These are phyloP conservation scores for Gambusia holbrooki DNA, from an alignment of 2,113 vertebrate genomes.

Conservation along the genomic window DNA sequence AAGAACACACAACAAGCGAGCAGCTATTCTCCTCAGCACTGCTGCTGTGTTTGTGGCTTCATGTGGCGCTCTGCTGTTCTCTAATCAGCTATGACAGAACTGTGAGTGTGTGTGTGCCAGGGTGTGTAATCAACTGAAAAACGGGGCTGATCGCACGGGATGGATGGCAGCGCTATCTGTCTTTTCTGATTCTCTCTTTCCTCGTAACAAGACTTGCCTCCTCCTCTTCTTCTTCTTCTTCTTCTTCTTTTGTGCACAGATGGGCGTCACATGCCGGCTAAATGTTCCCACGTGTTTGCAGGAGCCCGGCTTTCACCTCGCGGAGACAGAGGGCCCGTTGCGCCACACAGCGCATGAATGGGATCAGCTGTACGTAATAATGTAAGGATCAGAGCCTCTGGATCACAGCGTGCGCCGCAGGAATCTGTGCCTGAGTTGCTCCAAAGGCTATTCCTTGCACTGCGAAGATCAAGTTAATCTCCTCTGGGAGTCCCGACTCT, in stretches of 20 bases:
- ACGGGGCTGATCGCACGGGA: constrained; percentile 37
- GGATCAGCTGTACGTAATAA: constrained; percentile 53
- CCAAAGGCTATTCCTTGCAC: constrained; percentile 40
- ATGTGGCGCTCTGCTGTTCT: constrained; percentile 45
- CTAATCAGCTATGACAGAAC: constrained; percentile 68
- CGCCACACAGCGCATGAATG: constrained; percentile 63
- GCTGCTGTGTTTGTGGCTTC: constrained; percentile 45
- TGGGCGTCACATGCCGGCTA: background rate
- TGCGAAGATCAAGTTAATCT: constrained; percentile 59
- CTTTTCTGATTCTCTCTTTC: background rate
- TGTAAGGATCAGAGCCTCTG: constrained; percentile 40
- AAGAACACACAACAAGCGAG: constrained; percentile 29
- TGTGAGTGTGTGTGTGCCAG: constrained; percentile 43
- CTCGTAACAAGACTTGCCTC: background rate
- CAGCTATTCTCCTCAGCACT: constrained; percentile 28
- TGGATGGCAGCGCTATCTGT: constrained; percentile 37
- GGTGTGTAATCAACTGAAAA: constrained; percentile 55
- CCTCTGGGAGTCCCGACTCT: constrained; percentile 50
- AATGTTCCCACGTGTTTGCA: background rate
- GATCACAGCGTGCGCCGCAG: constrained; percentile 11
- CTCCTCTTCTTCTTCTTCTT: background rate
- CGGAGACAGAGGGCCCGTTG: constrained; percentile 25
- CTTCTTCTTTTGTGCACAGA: background rate
- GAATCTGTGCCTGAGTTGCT: constrained; percentile 28
- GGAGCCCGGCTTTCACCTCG: constrained; percentile 9